Base-by-base conservation (phyloP, 2,797 vertebrate species). In the Epinephelus awoara region DNA sequence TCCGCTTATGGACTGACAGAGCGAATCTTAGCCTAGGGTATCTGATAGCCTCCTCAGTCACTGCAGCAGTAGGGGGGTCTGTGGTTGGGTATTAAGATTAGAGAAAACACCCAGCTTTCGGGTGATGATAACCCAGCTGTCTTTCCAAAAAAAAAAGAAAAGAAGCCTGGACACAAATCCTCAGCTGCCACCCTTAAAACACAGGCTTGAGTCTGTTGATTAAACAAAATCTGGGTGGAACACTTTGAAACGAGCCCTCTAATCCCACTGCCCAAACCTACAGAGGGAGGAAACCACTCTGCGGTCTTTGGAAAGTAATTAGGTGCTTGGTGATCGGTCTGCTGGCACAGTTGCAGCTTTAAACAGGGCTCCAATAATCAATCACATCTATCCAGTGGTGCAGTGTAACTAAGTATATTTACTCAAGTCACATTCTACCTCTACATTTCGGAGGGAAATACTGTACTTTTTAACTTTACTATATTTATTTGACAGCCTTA, bases 81-180 rank as follows among this genome's bases (percentile, higher is more conserved):
- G 47, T 72, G 52, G 54, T 49, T 68, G 58, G 62, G 75, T 71
- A 72, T 80, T 75, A 71, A 72, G 70, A 87, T 83, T 71, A 84
- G 17, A 66, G 67, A 64, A 75, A 75, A 65, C 64, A 57, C 63
- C 47, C 21, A 15, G 65, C 67, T 76, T 70, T 58, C 15, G 49
- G 49, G 64, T 70, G 66, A 74, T 29, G 77, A 81, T 68, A 70
- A 74, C 46, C 66, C 70, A 68, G 65, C 71, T 80, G 76, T 56
- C 55, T 55, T 25, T 42, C 38, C 34, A 27, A 9, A 9, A 67
- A 62, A 67, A 54, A 14, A 47, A 15, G 67, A 51, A 75, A 74
- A 68, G 34, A 69, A 67, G 5, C 54, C 23, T 62, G 47, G 58
- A 75, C 70, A 73, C 19, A 79, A 61, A 91, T 85, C 80, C 61